Evolutionary conservation across 2,113 vertebrate genomes (phyloP), one percentile per base, ranked within the genome.

Genomic region (Chiloscyllium plagiosum): DNA sequence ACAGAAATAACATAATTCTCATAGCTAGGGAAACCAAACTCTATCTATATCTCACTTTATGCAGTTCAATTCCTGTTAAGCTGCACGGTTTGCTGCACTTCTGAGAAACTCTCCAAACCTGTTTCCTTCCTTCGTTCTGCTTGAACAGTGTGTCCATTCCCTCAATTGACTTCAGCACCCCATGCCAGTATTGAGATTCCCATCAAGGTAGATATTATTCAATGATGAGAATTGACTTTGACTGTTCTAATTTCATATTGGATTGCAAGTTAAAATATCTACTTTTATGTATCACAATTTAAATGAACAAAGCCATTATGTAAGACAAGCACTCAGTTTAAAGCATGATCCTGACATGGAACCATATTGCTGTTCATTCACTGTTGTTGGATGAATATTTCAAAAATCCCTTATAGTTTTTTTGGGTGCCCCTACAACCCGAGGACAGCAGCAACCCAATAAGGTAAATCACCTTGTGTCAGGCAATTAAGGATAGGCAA

Each of bases 51-150:
- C 94, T 95, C 68, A 50, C 94, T 52, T 76, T 24, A 95, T 52
- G 68, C 69, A 47, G n/a, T 69, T 72, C 69, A 47, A 95, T 95
- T 95, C 94, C 94, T 95, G 94, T 95, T 95, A 15, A 95, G 42
- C 69, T 72, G 1, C 52, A 95, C 72, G 94, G 94, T 76, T 76
- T 95, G 47, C 33, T 72, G 69, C 94, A 76, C 72, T 95, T 95
- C 94, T 95, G 42, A 95, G 94, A 72, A 95, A 72, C 94, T 95
- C 68, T 95, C 94, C 69, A 95, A 76, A 22, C 26, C 42, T 95
- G 29, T 95, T 95, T 95, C 94, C 94, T 95, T 95, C 68, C 94
- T 76, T 52, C 76, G 7, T 72, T 76, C 94, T 95, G 69, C 69
- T 95, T 47, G 93, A 95, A 95, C 42, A 70, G 24, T 52, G 22